phyloP scores from a whole-genome alignment of 1,140 invertebrate species.

The Helicoverpa armigera region DNA sequence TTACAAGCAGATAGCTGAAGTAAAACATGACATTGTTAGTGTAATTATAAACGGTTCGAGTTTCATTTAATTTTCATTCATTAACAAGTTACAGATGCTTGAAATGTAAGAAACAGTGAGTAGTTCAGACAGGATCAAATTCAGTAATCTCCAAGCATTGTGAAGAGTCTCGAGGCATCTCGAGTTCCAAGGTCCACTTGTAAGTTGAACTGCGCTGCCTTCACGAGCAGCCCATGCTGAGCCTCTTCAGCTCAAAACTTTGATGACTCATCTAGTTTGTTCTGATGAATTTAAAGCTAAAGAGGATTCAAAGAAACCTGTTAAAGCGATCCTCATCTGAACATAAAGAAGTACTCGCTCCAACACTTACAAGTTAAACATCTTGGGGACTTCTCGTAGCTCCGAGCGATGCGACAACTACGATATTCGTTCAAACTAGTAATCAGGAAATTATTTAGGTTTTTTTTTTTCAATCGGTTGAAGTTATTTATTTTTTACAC shows the following conservation, averaged over 20 bases:
- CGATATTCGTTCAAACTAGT: too few relatives aligned
- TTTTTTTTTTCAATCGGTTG: too few relatives aligned
- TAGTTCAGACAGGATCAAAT: constrained; percentile 42
- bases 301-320: constrained; percentile 5
- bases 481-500: too few relatives aligned
- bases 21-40: not conserved
- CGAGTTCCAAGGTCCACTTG: constrained; percentile 38
- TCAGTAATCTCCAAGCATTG: constrained; percentile 34
- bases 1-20: not conserved
- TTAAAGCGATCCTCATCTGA: not conserved
- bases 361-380: too few relatives aligned
- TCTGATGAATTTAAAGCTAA: constrained; percentile 22
- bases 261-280: constrained; percentile 51
- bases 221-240: constrained; percentile 36
- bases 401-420: too few relatives aligned
- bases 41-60: not conserved
- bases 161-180: constrained; percentile 42
- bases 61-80: constrained; percentile 24
- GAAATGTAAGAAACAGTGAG: constrained; percentile 43
- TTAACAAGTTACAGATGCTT: constrained; percentile 16
- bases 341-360: not conserved
- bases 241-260: constrained; percentile 33
- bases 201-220: constrained; percentile 39
- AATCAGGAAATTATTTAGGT: too few relatives aligned
- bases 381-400: too few relatives aligned